A percentile compares a stretch with the other conserved stretches of the same genome.
Conservation (phyloP, 2,888 invertebrate genomes). For the Fissipunctia ypsillon region DNA sequence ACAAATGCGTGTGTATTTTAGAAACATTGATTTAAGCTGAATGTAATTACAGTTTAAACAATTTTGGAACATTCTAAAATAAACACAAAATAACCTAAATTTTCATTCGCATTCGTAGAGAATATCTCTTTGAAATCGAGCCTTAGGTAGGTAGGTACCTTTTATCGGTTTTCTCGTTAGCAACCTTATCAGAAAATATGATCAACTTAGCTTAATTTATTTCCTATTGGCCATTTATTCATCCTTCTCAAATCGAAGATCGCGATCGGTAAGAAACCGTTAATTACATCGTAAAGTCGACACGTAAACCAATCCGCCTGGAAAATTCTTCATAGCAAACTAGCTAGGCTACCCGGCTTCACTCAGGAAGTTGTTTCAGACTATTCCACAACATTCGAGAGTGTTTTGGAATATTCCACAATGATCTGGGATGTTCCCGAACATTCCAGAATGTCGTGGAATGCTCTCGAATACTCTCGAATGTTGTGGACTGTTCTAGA, state of each 20-base stretch:
- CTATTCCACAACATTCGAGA: too few species aligned
- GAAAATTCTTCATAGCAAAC: constrained; percentile 31
- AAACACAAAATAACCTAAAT: background rate
- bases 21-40: background rate
- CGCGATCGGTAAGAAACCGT: background rate
- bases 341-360: too few species aligned
- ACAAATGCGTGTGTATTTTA: background rate
- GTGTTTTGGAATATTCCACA: too few species aligned
- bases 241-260: constrained; percentile 3
- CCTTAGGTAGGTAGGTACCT: too few species aligned
- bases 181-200: background rate
- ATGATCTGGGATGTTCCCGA: too few species aligned
- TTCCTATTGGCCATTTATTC: background rate
- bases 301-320: constrained; percentile 7
- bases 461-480: too few species aligned
- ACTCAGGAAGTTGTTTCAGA: too few species aligned
- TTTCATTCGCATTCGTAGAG: too few species aligned
- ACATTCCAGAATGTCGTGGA: too few species aligned
- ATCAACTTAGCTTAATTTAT: background rate
- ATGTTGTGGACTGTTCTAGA: too few species aligned
- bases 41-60: background rate
- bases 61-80: background rate
- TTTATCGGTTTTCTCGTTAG: background rate
- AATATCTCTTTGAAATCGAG: background rate
- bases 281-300: constrained; percentile 2